These are phyloP conservation scores for Biston betularia DNA, from an alignment of 2,888 invertebrate genomes.

Conservation along the genomic window DNA sequence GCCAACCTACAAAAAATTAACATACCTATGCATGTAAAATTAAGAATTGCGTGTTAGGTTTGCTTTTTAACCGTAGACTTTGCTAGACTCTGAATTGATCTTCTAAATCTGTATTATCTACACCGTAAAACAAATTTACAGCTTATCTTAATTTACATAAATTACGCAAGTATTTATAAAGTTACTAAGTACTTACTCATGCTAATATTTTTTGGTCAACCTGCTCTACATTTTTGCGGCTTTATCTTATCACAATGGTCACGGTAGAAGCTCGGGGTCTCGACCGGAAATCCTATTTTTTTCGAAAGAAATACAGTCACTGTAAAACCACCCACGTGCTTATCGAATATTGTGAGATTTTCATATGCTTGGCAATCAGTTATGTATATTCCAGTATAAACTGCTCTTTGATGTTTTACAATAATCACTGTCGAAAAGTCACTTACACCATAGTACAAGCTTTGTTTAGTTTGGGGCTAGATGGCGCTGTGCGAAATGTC, in stretches of 20 bases:
- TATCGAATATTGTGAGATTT: too few relatives aligned
- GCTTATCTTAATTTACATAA: neutral
- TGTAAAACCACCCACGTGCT: too few relatives aligned
- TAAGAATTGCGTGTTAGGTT: neutral
- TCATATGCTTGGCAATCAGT: slow-evolving; percentile 18
- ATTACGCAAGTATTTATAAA: slow-evolving; percentile 2
- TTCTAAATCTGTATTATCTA: neutral
- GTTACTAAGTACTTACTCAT: neutral
- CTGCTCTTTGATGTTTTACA: too few relatives aligned
- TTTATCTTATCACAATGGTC: too few relatives aligned
- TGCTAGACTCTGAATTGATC: slow-evolving; percentile 1
- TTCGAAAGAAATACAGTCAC: too few relatives aligned
- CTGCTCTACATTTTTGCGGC: slow-evolving; percentile 7
- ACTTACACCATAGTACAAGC: too few relatives aligned
- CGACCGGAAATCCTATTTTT: too few relatives aligned
- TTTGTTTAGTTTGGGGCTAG: too few relatives aligned
- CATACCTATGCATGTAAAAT: neutral
- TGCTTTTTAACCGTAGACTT: neutral
- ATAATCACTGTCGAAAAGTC: too few relatives aligned
- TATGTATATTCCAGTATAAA: slow-evolving; percentile 1
- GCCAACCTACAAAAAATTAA: neutral
- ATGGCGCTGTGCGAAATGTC: too few relatives aligned
- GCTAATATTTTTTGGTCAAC: neutral
- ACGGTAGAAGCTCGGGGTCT: too few relatives aligned
- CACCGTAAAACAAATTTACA: neutral